Evolutionary conservation across 2,888 invertebrate genomes (phyloP).

Genomic region (Camptogramma bilineatum): DNA sequence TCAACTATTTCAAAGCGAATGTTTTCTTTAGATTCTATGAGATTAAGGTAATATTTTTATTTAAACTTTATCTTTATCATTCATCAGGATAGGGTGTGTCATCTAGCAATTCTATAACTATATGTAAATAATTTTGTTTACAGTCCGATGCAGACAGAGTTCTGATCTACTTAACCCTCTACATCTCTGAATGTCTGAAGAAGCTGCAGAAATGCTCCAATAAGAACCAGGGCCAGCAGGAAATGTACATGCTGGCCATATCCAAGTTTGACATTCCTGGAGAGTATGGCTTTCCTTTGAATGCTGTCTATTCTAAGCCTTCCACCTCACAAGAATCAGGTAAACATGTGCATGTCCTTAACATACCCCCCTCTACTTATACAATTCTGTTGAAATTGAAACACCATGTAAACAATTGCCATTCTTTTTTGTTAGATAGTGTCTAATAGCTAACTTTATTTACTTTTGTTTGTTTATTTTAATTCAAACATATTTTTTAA

Average conservation of each 20-base stretch:
- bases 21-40: constrained; percentile 99
- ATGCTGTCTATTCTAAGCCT: constrained; percentile 97
- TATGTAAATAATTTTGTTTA: constrained; percentile 52
- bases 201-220: constrained; percentile 96
- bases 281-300: constrained; percentile 96
- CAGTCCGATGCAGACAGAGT: constrained; percentile 98
- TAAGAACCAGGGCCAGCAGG: constrained; percentile 95
- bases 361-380: not conserved
- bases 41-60: constrained; percentile 90
- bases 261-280: constrained; percentile 98
- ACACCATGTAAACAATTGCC: no score
- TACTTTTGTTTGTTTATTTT: not conserved
- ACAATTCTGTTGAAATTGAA: no score
- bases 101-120: not conserved
- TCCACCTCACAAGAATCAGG: constrained; percentile 91
- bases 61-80: not conserved
- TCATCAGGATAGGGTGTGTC: not conserved
- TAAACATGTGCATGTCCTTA: constrained; percentile 59
- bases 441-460: no score
- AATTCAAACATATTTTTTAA: not conserved
- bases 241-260: constrained; percentile 98
- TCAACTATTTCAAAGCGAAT: constrained; percentile 99
- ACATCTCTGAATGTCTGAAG: constrained; percentile 98
- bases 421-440: no score
- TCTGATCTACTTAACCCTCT: constrained; percentile 98